These are phyloP conservation scores for Loripinus fragilis DNA, from an alignment of 2,888 invertebrate species.

Conservation along the genomic window DNA sequence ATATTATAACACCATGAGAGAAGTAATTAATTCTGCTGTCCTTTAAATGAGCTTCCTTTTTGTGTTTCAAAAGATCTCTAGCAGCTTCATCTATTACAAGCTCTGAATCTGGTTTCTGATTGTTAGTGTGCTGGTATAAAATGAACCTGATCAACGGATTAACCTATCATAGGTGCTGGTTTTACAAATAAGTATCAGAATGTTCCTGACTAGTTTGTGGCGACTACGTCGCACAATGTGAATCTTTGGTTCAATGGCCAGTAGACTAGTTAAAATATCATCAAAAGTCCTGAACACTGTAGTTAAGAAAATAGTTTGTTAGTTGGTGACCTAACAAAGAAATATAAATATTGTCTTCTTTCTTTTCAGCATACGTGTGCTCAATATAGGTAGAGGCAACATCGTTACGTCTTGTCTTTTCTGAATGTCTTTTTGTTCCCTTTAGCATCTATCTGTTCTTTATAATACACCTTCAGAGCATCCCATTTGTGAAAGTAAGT, in stretches of 20 bases:
- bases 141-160: conserved; percentile 3
- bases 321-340: conserved; percentile 46
- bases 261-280: conserved; percentile 33
- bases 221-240: conserved; percentile 36
- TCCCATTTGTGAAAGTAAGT: conserved; percentile 53
- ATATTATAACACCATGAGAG: conserved; percentile 29
- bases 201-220: conserved; percentile 12
- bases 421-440: not conserved
- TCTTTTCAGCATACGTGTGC: conserved; percentile 41
- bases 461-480: conserved; percentile 40
- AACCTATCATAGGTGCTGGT: conserved; percentile 29
- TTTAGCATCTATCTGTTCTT: conserved; percentile 22
- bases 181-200: conserved; percentile 41
- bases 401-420: conserved; percentile 5
- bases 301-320: conserved; percentile 46
- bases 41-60: conserved; percentile 38
- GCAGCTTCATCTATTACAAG: conserved; percentile 43
- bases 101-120: conserved; percentile 25
- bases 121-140: conserved; percentile 14
- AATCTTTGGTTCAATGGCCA: conserved; percentile 49
- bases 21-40: conserved; percentile 45
- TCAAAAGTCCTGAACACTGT: conserved; percentile 45
- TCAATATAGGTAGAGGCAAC: conserved; percentile 18
- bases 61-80: conserved; percentile 30
- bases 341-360: conserved; percentile 27